Conservation (phyloP, 2,888 invertebrate species). For the Drosophila kanekoi region DNA sequence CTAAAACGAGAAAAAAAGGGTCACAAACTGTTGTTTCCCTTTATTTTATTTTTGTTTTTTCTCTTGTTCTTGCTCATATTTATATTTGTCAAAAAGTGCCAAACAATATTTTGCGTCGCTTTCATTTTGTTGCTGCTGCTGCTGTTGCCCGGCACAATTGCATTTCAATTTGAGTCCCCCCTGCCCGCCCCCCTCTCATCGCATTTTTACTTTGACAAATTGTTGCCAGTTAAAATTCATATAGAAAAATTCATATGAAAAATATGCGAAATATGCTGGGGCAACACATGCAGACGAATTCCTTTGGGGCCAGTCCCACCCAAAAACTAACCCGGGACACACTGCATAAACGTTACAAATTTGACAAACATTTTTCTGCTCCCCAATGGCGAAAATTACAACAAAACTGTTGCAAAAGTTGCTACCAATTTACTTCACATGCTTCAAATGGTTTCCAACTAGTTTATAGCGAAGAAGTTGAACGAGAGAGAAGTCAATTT, state of each 20-base stretch:
- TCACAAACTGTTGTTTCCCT: constrained; percentile 5
- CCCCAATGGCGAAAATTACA: constrained; percentile 18
- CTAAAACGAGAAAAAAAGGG: constrained; percentile 25
- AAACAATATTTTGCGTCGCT: constrained; percentile 34
- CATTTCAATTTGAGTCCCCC: constrained; percentile 32
- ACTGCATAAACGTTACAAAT: constrained; percentile 25
- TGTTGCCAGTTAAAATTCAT: constrained; percentile 63
- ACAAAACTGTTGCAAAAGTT: constrained; percentile 6
- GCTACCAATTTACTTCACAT: background rate
- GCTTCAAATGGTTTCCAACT: background rate
- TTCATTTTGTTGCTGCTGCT: constrained; percentile 18
- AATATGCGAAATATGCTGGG: constrained; percentile 41
- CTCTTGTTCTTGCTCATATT: background rate
- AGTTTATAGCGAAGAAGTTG: background rate
- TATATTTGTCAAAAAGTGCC: constrained; percentile 43
- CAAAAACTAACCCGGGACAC: background rate
- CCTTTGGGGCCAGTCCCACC: background rate
- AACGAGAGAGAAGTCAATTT: background rate
- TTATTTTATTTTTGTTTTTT: constrained; percentile 1
- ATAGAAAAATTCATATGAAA: constrained; percentile 18
- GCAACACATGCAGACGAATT: constrained; percentile 26
- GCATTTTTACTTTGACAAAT: constrained; percentile 47
- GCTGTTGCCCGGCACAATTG: constrained; percentile 21
- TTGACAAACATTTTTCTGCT: constrained; percentile 4
- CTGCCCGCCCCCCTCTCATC: too few relatives aligned